phyloP scores from a whole-genome alignment of 2,888 invertebrate genomes.

The Oeneis ivallda region DNA sequence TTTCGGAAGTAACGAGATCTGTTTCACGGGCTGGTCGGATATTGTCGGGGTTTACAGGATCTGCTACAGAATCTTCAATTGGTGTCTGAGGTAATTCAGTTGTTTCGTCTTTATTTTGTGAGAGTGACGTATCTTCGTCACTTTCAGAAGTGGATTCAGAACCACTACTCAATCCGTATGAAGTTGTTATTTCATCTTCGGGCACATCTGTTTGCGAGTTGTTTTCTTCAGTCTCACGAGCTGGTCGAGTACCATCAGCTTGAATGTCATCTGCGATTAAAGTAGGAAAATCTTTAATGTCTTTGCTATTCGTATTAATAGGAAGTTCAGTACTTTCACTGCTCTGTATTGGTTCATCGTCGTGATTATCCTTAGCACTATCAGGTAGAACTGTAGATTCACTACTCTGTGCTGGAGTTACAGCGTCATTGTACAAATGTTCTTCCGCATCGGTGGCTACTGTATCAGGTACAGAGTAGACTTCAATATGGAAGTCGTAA shows the following conservation, averaged over 20 bases:
- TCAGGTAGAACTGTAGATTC: slow-evolving; percentile 4
- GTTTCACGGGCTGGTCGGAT: slow-evolving; percentile 23
- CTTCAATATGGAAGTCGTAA: slow-evolving; percentile 62
- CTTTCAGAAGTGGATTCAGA: background rate
- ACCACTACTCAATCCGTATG: background rate
- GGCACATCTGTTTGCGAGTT: background rate
- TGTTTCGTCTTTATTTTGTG: slow-evolving; percentile 3
- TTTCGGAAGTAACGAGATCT: background rate
- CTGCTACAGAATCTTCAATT: background rate
- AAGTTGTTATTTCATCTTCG: slow-evolving; percentile 11
- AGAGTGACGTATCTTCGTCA: background rate
- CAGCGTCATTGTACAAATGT: slow-evolving; percentile 9
- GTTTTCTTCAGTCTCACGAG: slow-evolving; percentile 31
- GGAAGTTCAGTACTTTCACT: slow-evolving; percentile 18
- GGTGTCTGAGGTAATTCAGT: slow-evolving; percentile 9
- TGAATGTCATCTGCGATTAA: slow-evolving; percentile 27
- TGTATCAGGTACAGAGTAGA: slow-evolving; percentile 49
- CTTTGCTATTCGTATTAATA: slow-evolving; percentile 15
- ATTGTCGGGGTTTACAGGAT: background rate
- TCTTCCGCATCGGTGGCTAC: slow-evolving; percentile 33
- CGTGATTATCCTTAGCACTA: slow-evolving; percentile 3
- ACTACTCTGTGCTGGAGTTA: background rate
- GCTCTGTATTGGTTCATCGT: slow-evolving; percentile 17
- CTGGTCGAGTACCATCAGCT: slow-evolving; percentile 29
- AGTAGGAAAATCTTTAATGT: slow-evolving; percentile 25